phyloP scores from a whole-genome alignment of 2,797 vertebrate genomes.

The Alcedo atthis region DNA sequence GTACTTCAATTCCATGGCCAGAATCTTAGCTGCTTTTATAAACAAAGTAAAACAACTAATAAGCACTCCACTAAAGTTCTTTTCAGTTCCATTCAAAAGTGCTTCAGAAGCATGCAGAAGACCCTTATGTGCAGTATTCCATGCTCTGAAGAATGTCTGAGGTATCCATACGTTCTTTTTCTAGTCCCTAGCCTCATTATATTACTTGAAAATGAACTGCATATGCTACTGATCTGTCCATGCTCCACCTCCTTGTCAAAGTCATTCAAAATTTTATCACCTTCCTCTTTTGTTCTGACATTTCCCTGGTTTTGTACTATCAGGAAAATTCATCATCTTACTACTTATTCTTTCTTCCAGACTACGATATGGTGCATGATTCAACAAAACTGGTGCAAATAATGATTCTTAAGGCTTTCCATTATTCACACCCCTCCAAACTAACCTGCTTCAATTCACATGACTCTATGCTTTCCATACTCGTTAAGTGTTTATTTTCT shows the following conservation, averaged over 20 bases:
- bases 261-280: conserved; percentile 42
- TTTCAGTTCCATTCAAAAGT: neutral
- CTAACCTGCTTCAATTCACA: conserved; percentile 23
- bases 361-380: neutral
- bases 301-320: conserved; percentile 24
- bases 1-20: neutral
- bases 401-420: conserved; percentile 2
- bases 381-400: conserved; percentile 11
- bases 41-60: neutral
- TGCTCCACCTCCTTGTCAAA: conserved; percentile 49
- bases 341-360: conserved; percentile 20
- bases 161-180: neutral
- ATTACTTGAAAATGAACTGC: conserved; percentile 7
- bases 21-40: conserved; percentile 12
- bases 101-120: neutral
- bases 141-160: neutral
- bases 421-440: neutral
- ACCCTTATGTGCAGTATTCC: neutral
- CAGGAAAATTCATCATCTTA: conserved; percentile 14
- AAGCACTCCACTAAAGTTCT: neutral
- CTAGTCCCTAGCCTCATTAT: neutral
- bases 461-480: neutral
- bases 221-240: neutral
- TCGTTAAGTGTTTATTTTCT: neutral
- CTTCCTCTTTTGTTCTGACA: conserved; percentile 22